These are phyloP conservation scores for Varanus salvator DNA, from an alignment of 2,113 vertebrate species.

Conservation along the genomic window DNA sequence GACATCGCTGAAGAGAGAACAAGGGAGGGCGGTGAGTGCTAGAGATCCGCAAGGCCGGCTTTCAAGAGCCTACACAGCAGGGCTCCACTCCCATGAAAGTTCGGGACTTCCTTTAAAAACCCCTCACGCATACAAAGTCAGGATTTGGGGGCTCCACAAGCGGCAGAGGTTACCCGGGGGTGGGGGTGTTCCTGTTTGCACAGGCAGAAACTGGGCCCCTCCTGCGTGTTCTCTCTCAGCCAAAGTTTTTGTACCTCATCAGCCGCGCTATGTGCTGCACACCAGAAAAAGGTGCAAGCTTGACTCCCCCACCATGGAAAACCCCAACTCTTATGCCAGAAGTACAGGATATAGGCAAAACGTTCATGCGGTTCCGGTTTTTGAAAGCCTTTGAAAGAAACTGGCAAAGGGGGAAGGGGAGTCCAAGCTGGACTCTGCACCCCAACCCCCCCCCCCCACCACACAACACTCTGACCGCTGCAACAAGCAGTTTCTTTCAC, in stretches of 20 bases:
- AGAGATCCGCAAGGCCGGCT: neutral
- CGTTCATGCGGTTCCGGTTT: neutral
- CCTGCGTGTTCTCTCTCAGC: rapidly evolving
- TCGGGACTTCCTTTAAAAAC: neutral
- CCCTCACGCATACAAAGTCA: neutral
- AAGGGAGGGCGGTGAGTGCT: neutral
- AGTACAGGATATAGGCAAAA: neutral
- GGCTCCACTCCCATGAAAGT: neutral
- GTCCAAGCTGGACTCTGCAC: neutral
- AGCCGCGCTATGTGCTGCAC: rapidly evolving
- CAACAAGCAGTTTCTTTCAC: too few species aligned
- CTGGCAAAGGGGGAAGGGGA: neutral
- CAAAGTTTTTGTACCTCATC: neutral
- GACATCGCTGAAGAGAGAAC: conserved; percentile 80
- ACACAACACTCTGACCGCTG: neutral
- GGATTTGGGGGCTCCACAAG: neutral
- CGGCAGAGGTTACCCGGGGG: too few species aligned
- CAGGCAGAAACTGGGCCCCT: neutral
- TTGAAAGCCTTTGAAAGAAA: neutral
- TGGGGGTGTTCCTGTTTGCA: neutral
- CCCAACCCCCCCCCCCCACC: neutral
- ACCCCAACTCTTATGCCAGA: neutral
- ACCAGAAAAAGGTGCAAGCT: neutral
- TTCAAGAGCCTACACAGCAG: too few species aligned
- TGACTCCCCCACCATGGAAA: neutral